Evolutionary conservation across 1,140 invertebrate genomes (phyloP), one percentile per base, ranked within the genome.

Genomic region (Steinernema feltiae): DNA sequence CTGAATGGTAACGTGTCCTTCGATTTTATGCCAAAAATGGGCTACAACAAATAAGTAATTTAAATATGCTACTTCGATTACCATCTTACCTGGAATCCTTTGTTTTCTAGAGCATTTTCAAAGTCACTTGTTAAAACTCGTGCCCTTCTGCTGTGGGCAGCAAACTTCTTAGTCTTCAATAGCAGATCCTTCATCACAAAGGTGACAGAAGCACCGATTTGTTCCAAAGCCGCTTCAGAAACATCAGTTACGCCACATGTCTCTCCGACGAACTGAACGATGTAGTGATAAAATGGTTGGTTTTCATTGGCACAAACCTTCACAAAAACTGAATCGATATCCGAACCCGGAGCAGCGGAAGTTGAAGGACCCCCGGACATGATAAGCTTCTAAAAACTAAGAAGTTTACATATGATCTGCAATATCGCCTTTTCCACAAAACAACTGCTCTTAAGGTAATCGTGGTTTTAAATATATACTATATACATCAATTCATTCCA

Each of bases 211-310:
- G 41, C 41, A 72, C 7, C 71, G 12, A 72, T 18, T 74, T 74
- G 30, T 73, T 73, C n/a, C n/a, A 17, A 18, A 74, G 73, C 74
- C n/a, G 32, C 18, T 7, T 71, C 71, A 12, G 73, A 30, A 3
- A 76, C 24, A 18, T 77, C 63, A 3, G 69, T 46, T 3, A 77
- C 53, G 18, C 76, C 76, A 7, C 48, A 31, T n/a, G 46, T 78
- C 0, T 77, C 76, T 32, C 76, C 76, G 0, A 76, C 74, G 32
- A 75, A 71, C 73, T 74, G 32, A 71, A 71, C 29, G 71, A 31
- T 1, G 48, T 17, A 72, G n/a, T 31, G 35, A 32, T 72, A n/a
- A 48, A 73, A 30, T 7, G 30, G 18, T 71, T 69, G 7, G 53
- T 17, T 27, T 63, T 27, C 12, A 15, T 63, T 21, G n/a, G n/a